Percentiles rank a stretch among this genome's conserved stretches.
Conservation (phyloP, 2,797 vertebrate species). For the Melanotaenia maccullochi region DNA sequence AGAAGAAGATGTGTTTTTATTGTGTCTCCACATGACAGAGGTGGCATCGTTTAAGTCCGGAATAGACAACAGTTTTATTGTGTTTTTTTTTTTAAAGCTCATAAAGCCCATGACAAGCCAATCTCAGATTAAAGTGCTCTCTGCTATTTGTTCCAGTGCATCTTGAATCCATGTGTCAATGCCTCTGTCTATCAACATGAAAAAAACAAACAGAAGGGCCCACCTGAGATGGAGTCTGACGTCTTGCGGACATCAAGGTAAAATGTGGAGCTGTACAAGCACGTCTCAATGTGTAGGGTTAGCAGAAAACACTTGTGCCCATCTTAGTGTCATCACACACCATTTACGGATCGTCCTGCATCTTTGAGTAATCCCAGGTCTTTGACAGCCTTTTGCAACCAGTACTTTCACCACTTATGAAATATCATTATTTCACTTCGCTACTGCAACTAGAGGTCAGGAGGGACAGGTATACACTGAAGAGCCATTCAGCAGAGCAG, state of each 20-base stretch:
- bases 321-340: conserved; percentile 47
- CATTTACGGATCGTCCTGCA: conserved; percentile 20
- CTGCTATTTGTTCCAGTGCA: conserved; percentile 39
- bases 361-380: conserved; percentile 30
- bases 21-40: conserved; percentile 40
- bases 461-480: conserved; percentile 45
- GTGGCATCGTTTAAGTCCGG: conserved; percentile 20
- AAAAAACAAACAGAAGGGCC: conserved; percentile 22
- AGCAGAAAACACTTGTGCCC: conserved; percentile 44
- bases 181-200: conserved; percentile 44
- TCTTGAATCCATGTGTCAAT: conserved; percentile 42
- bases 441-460: conserved; percentile 56
- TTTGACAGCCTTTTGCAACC: conserved; percentile 44
- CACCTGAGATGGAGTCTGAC: conserved; percentile 49
- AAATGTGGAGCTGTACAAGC: conserved; percentile 8
- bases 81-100: conserved; percentile 48
- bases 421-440: conserved; percentile 59
- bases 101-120: conserved; percentile 65
- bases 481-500: conserved; percentile 41
- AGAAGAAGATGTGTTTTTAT: conserved; percentile 44
- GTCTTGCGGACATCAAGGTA: conserved; percentile 26
- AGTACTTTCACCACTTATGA: conserved; percentile 47
- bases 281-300: conserved; percentile 41
- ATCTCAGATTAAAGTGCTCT: conserved; percentile 60
- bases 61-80: conserved; percentile 68